A percentile compares a stretch with the other conserved stretches of the same genome.
Conservation (phyloP, 1,140 invertebrate genomes). For the Reticulitermes speratus region DNA sequence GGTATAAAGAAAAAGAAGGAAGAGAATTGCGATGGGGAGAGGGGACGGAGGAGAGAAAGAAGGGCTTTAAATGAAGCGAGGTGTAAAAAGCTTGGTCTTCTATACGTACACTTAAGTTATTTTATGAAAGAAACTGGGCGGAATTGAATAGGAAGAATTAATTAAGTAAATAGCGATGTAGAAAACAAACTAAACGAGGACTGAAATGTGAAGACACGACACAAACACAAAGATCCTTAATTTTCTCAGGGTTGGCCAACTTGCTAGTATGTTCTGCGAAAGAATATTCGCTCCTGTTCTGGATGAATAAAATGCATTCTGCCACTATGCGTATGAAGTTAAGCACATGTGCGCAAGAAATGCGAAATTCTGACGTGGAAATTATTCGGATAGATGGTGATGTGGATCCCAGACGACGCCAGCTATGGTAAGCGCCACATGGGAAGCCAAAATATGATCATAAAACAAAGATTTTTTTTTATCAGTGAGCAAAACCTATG, state of each 20-base stretch:
- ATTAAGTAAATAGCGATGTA: constrained; percentile 4
- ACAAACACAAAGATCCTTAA: neutral
- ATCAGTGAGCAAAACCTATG: no score
- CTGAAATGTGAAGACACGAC: neutral
- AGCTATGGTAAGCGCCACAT: no score
- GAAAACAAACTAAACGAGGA: neutral
- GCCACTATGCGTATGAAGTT: no score
- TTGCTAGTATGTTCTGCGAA: neutral
- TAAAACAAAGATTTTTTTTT: no score
- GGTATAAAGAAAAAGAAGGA: neutral
- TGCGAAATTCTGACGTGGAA: no score
- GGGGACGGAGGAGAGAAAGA: neutral
- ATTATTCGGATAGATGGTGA: no score
- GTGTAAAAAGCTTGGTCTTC: neutral
- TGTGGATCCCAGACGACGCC: no score
- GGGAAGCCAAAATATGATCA: no score
- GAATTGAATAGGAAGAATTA: neutral
- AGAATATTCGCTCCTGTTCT: no score
- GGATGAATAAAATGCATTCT: no score
- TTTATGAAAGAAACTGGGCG: neutral
- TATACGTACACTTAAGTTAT: neutral
- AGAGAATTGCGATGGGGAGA: neutral
- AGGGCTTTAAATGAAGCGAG: neutral
- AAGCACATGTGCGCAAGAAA: no score
- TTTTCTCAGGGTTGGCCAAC: neutral